Evolutionary conservation across 2,113 vertebrate species (phyloP), one percentile per base, ranked within the genome.

Genomic region (Ailuropoda melanoleuca): DNA sequence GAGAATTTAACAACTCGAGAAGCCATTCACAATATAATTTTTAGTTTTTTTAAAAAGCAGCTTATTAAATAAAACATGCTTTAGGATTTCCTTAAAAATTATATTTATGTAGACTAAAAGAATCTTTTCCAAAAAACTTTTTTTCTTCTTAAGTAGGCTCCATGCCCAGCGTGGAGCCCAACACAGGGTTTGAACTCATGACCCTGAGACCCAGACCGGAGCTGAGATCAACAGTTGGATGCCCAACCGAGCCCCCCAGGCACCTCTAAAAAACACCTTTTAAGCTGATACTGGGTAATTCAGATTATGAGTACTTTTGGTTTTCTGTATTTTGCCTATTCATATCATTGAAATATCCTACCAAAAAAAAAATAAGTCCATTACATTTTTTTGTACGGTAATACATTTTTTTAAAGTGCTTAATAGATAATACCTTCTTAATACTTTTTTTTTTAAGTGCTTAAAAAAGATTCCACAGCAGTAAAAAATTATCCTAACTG

Each of bases 61-160:
- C 34, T 92, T 83, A 78, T 87, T 90, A 97, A 56, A 80, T 78
- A 93, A 86, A 95, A 80, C 8, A 87, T 46, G 31, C 24, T 78
- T 88, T 96, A 53, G 26, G 55, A 39, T n/a, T 58, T 15, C 6
- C 50, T 94, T 88, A 21, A 14, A 90, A 94, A 68, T 39, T 58
- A 60, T 31, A 39, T 39, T 81, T 80, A 90, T 8, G 10, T 13
- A 66, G 26, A 62, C 53, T 58, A 96, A 96, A 92, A 56, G 6
- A 50, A 62, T 64, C 34, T 86, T 88, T 81, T 31, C 19, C n/a
- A 21, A n/a, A 80, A 12, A 34, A 12, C 9, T 24, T 26, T 43
- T 74, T 34, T 39, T 39, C 24, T 74, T 46, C 23, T 4, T n/a
- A 68, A 68, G 64, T 18, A 68, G 34, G 8, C 17, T n/a, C 64